Evolutionary conservation across 2,888 invertebrate species (phyloP).

Genomic region (Syritta pipiens): DNA sequence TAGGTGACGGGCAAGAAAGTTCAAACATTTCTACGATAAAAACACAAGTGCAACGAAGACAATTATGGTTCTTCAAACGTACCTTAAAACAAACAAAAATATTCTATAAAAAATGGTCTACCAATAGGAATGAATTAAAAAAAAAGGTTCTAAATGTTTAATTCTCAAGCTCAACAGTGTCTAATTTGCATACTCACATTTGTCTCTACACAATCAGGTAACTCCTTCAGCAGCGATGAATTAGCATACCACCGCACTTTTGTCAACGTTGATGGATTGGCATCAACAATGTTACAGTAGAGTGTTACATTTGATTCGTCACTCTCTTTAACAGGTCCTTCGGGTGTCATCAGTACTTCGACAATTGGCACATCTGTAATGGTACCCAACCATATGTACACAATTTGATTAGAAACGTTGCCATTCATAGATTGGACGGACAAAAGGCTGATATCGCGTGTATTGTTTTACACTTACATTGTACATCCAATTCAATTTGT

Average conservation of each 20-base stretch:
- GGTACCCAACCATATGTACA: background rate
- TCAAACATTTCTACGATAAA: no score
- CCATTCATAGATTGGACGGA: background rate
- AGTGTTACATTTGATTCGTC: conserved; percentile 90
- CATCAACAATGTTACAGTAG: conserved; percentile 88
- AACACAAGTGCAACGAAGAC: no score
- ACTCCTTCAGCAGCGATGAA: conserved; percentile 89
- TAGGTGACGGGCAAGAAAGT: no score
- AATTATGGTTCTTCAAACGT: no score
- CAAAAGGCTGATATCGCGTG: background rate
- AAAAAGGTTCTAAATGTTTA: no score
- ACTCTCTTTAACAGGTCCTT: conserved; percentile 88
- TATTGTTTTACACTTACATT: conserved; percentile 84
- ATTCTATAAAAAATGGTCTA: no score
- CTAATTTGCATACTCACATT: conserved; percentile 75
- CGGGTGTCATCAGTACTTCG: conserved; percentile 87
- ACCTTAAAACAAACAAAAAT: no score
- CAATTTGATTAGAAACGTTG: conserved; percentile 16
- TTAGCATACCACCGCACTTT: conserved; percentile 94
- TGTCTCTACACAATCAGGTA: conserved; percentile 85
- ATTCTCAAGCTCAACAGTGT: no score
- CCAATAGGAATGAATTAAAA: no score
- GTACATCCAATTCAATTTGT: conserved; percentile 87
- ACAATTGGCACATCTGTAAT: conserved; percentile 88
- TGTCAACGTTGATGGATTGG: conserved; percentile 87